Conservation (phyloP, 2,113 vertebrate genomes). For the Cyphomyrus plagiostoma region DNA sequence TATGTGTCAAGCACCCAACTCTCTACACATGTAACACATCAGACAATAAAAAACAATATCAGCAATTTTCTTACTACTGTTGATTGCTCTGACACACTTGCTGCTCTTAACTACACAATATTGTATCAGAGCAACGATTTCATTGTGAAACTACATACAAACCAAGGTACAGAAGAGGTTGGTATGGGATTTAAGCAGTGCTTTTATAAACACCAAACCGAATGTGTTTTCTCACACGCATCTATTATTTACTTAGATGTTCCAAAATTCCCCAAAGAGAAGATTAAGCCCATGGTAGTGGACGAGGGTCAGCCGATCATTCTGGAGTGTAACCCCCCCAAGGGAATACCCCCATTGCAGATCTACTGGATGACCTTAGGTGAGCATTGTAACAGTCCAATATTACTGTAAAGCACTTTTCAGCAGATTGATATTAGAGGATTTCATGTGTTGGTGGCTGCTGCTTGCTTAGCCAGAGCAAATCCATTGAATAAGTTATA, state of each 20-base stretch:
- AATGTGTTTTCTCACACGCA: neutral
- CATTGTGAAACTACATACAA: neutral
- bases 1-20: conserved; percentile 31
- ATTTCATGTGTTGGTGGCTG: neutral
- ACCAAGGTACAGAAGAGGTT: neutral
- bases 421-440: neutral
- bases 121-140: neutral
- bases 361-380: conserved; percentile 98
- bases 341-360: conserved; percentile 83
- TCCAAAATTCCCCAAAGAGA: conserved; percentile 93
- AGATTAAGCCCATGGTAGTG: conserved; percentile 75
- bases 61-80: neutral
- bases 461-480: neutral
- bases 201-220: neutral
- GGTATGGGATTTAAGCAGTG: neutral
- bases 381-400: conserved; percentile 49
- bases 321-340: conserved; percentile 79
- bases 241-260: conserved; percentile 60
- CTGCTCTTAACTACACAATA: neutral
- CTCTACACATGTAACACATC: conserved; percentile 23
- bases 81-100: neutral
- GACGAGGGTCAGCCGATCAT: conserved; percentile 80
- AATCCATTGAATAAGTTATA: neutral
- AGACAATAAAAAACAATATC: neutral
- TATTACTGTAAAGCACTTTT: neutral